Base-by-base conservation (phyloP, 2,888 invertebrate species). In the Polyommatus iphigenia region DNA sequence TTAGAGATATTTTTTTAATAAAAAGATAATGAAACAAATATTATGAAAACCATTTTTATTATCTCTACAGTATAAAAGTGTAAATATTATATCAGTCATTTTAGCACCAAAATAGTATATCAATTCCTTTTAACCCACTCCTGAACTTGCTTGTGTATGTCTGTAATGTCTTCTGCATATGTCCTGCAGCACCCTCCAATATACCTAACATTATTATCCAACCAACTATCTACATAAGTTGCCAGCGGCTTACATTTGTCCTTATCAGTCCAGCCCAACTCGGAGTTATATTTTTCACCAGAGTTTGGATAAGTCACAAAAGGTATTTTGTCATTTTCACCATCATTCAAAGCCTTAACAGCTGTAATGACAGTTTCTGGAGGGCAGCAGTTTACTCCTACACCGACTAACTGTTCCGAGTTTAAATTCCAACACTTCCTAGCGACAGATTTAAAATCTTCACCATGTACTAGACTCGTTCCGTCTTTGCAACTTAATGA, bases 221-320 rank as follows among this genome's bases (percentile, higher is more conserved):
- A 87, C 98, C 98, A 99, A 80, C 96, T 95, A 0, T 95, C 91
- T 0, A 98, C 95, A 87, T 96, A 97, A 4, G 92, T 94, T 73
- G 95, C 95, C 0, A 98, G 91, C 2, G 96, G 95, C 77, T 95
- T 94, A 86, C 95, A 95, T 81, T 95, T 95, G 75, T 96, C 96
- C 77, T 94, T 90, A 75, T 96, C 96, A 57, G 95, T 93, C 97
- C 97, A 97, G 91, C 96, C 95, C 77, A 89, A 87, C 71, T 94
- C 90, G 20, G 95, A 90, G 79, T 90, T 95, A 90, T 96, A 98
- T 81, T 94, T 95, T 87, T 98, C 97, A 5, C 99, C 99, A 84
- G 98, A 98, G 86, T 99, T 99, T 0, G 99, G 98, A 89, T 99
- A 99, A 20, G 97, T 97, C 18, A 99, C 95, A 71, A 98, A 90